Evolutionary conservation across 2,113 vertebrate genomes (phyloP), one percentile per base, ranked within the genome.

Genomic region (Panthera uncia): DNA sequence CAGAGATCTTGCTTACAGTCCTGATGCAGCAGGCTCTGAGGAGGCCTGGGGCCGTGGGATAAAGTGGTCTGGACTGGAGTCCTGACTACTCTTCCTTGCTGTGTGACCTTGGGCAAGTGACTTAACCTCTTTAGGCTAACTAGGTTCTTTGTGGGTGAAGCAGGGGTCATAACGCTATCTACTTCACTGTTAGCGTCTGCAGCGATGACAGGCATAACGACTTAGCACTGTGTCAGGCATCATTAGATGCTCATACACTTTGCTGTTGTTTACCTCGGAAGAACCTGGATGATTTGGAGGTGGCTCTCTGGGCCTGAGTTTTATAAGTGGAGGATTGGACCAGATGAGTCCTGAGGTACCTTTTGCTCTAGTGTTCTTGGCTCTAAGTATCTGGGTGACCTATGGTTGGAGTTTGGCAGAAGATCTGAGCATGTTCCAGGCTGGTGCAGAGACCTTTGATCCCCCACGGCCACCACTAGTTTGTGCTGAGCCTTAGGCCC

Each of bases 401-500:
- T 65, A n/a, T 27, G 27, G 57, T 38, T 95, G 92, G 57, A 78
- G 23, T 36, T 61, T 21, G 95, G 78, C 57, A 52, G 83, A 63
- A 63, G 38, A 80, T 76, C 19, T 92, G 74, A 90, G 9, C 12
- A 48, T 0, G 1, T n/a, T 82, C 15, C 74, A 68, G 68, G 68
- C 45, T 48, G 19, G 12, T 16, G 18, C 5, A 19, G 71, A 61
- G 79, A 48, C n/a, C 50, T 71, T 90, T 57, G 63, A 33, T 45
- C 25, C 18, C 15, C 16, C 3, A 23, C 41, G n/a, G 21, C 27
- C n/a, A 65, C 19, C 19, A 3, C 25, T 63, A 41, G 33, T 63
- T n/a, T 83, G 12, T 87, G 55, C 80, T 55, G 45, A 89, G 84
- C 66, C n/a, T 31, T 52, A 69, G n/a, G 68, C 66, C 73, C 41